Evolutionary conservation across 2,797 vertebrate genomes (phyloP), one percentile per base, ranked within the genome.

Genomic region (Triplophysa bombifrons): DNA sequence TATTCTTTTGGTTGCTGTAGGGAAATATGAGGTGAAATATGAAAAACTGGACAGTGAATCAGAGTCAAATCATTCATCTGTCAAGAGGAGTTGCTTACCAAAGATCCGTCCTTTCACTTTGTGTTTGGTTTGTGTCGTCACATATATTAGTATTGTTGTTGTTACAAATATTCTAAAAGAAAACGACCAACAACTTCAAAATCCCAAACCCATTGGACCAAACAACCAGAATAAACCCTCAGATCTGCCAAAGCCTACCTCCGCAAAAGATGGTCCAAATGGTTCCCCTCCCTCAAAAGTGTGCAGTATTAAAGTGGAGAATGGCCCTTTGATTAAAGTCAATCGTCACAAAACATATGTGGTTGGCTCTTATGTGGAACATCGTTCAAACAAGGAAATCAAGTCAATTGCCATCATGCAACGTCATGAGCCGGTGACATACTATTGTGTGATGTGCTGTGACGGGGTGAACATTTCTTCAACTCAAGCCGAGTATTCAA

Each of bases 401-500:
- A 85, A 72, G 4, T 60, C 84, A 0, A 65, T 90, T 25, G 79
- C 86, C 3, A 82, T 91, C 30, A 63, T 82, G n/a, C 44, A 63
- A n/a, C 84, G 88, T 13, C 58, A 1, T 0, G 82, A 91, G 74
- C 0, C 2, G 0, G 22, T 20, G 1, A 8, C n/a, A 1, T 90
- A 89, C 60, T 41, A 5, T 2, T 91, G 90, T 55, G 13, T 74
- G 41, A 25, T 91, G 10, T 83, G 70, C 25, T 92, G 88, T 16
- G 20, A 80, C 1, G 76, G 38, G 2, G 7, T 53, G 3, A 68
- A 44, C 0, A 8, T 50, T 22, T 38, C 75, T 14, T 74, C 73
- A 19, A 63, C 60, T 34, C 4, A 19, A 1, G 89, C 86, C 0
- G 0, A 22, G 2, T 20, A 6, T 19, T 5, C 1, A 0, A 41